These are phyloP conservation scores for Helostoma temminkii DNA, from an alignment of 2,797 vertebrate genomes.

Conservation along the genomic window DNA sequence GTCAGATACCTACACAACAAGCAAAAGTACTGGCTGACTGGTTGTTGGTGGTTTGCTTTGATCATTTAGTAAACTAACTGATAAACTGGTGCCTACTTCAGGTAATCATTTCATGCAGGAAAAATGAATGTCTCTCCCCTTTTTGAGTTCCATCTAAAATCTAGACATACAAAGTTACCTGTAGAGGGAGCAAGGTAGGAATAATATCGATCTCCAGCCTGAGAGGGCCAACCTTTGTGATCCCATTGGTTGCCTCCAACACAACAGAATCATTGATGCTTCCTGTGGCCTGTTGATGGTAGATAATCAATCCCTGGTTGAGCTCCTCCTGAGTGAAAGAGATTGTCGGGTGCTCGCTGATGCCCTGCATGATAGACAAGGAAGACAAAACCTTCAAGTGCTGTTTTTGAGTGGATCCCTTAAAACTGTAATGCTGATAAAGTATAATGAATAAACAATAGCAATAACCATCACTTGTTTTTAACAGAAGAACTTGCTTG, in stretches of 20 bases:
- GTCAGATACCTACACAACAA: conserved; percentile 78
- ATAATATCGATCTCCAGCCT: conserved; percentile 86
- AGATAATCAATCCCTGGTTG: conserved; percentile 84
- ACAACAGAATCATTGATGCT: conserved; percentile 81
- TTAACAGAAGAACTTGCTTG: too few species aligned
- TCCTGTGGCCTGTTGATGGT: conserved; percentile 82
- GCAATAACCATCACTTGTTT: too few species aligned
- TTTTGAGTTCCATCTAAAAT: not conserved
- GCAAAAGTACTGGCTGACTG: not conserved
- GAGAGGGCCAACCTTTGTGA: conserved; percentile 80
- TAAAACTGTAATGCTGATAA: too few species aligned
- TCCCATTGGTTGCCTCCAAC: conserved; percentile 86
- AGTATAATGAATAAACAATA: too few species aligned
- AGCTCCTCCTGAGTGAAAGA: conserved; percentile 90
- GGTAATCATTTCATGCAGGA: rapidly evolving
- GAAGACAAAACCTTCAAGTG: not conserved
- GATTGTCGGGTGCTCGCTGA: conserved; percentile 56
- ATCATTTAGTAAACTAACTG: not conserved
- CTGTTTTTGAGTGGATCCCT: not conserved
- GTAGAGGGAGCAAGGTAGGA: conserved; percentile 86
- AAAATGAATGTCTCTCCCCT: not conserved
- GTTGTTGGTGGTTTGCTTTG: too few species aligned
- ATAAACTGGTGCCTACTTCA: too few species aligned
- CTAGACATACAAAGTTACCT: conserved; percentile 58
- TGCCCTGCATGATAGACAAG: conserved; percentile 33